Evolutionary conservation across 37 sponge, comb jelly and placozoan species (phyloP).

Genomic region (Hexactinellida sp.): DNA sequence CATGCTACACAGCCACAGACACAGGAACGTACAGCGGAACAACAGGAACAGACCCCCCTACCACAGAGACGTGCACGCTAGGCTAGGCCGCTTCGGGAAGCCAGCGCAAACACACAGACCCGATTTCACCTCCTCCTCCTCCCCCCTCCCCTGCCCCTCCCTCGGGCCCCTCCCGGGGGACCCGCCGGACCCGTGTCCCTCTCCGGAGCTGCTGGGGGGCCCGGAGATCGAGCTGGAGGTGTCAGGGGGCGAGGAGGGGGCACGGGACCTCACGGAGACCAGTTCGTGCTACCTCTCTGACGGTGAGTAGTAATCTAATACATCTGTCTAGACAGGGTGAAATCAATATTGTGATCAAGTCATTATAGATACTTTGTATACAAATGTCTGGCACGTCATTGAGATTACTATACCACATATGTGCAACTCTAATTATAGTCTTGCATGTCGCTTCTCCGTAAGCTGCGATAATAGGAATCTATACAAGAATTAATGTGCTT

Average conservation of each 20-base stretch:
- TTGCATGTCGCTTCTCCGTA: too few relatives aligned
- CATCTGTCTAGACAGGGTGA: too few relatives aligned
- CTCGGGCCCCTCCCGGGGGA: not conserved
- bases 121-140: not conserved
- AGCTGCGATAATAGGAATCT: too few relatives aligned
- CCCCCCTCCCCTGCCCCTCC: not conserved
- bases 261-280: not conserved
- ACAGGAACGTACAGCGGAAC: not conserved
- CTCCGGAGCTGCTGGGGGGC: not conserved
- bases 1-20: not conserved
- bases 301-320: not conserved
- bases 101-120: not conserved
- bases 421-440: too few relatives aligned
- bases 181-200: not conserved
- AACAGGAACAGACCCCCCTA: not conserved
- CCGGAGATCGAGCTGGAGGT: not conserved
- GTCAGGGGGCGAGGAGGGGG: not conserved
- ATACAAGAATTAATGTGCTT: too few relatives aligned
- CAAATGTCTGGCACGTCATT: too few relatives aligned
- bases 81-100: not conserved
- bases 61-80: not conserved
- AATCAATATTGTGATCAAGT: too few relatives aligned
- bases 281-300: not conserved
- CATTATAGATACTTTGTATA: too few relatives aligned
- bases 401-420: too few relatives aligned